Conservation (phyloP, 2,888 invertebrate genomes). For the Agelastica alni region DNA sequence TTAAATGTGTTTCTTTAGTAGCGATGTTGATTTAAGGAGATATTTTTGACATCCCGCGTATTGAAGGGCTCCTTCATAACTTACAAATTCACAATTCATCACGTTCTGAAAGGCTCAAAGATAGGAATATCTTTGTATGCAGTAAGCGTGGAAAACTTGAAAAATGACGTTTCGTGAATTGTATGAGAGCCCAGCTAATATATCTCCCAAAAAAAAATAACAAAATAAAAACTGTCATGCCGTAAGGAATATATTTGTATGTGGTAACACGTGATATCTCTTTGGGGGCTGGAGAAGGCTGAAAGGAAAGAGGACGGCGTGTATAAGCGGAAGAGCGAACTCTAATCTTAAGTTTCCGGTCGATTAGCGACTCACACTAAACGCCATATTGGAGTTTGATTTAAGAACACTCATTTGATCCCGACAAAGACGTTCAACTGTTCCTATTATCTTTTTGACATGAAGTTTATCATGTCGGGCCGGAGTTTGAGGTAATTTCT, state of each 20-base stretch:
- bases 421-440: conserved; percentile 56
- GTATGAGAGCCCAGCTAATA: conserved; percentile 23
- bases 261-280: conserved; percentile 30
- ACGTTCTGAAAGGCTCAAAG: conserved; percentile 15
- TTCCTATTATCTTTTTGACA: conserved; percentile 56
- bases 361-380: conserved; percentile 56
- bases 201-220: conserved; percentile 26
- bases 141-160: conserved; percentile 13
- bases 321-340: conserved; percentile 38
- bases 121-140: conserved; percentile 17
- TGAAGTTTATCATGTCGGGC: conserved; percentile 50
- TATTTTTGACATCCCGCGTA: too few relatives aligned
- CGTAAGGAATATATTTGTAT: conserved; percentile 27
- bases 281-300: conserved; percentile 10
- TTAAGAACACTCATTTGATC: conserved; percentile 58
- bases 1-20: too few relatives aligned
- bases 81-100: conserved; percentile 20
- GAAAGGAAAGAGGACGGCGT: conserved; percentile 12
- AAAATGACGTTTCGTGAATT: conserved; percentile 29
- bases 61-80: too few relatives aligned
- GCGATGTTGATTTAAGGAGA: too few relatives aligned
- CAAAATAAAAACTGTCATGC: conserved; percentile 13
- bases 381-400: conserved; percentile 60
- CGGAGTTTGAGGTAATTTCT: conserved; percentile 46
- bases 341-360: conserved; percentile 58